Conservation (phyloP, 2,888 invertebrate genomes). For the Timandra comae region DNA sequence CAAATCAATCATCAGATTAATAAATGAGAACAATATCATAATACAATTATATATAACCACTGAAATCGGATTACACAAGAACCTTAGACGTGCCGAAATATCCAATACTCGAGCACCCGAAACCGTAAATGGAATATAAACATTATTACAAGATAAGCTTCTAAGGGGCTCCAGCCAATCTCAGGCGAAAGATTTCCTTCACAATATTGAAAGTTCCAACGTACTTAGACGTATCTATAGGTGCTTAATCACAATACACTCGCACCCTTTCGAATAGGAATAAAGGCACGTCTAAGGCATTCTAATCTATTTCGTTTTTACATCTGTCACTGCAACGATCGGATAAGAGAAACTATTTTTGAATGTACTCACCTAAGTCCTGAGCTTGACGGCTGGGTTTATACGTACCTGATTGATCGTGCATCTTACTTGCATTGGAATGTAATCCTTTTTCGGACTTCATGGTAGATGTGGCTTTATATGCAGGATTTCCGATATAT, state of each 20-base stretch:
- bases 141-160: conserved; percentile 51
- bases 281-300: too few species aligned
- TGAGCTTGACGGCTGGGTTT: too few species aligned
- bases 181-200: conserved; percentile 35
- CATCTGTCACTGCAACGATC: neutral
- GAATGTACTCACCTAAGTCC: neutral
- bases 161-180: conserved; percentile 37
- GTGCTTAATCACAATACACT: too few species aligned
- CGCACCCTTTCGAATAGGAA: too few species aligned
- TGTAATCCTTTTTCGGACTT: too few species aligned
- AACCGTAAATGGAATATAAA: conserved; percentile 47
- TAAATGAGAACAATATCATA: too few species aligned
- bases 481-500: too few species aligned
- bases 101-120: conserved; percentile 19
- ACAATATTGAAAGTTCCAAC: conserved; percentile 22
- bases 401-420: too few species aligned
- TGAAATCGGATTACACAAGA: conserved; percentile 22
- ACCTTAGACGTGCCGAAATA: conserved; percentile 22
- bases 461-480: too few species aligned
- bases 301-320: too few species aligned
- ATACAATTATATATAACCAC: neutral
- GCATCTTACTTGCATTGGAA: too few species aligned
- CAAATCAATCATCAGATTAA: too few species aligned
- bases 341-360: neutral
- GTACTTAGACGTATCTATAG: neutral